Percentiles rank a stretch among this genome's conserved stretches.
Conservation (phyloP, 2,888 invertebrate species). For the Holacanthella duospinosa region DNA sequence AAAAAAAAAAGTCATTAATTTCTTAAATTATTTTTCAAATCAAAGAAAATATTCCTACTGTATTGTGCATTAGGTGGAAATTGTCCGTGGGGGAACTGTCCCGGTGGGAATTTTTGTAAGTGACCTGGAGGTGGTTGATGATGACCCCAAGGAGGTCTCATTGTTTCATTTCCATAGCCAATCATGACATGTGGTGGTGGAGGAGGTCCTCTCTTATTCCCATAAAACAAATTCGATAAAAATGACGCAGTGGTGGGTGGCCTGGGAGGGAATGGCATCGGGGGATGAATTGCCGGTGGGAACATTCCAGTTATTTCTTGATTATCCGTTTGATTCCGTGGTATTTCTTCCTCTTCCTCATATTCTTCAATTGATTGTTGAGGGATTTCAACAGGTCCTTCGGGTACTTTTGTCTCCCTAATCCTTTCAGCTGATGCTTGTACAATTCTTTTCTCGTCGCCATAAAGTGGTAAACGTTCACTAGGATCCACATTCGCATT, state of each 20-base stretch:
- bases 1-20: too few species aligned
- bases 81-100: conserved; percentile 1
- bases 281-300: conserved; percentile 14
- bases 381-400: conserved; percentile 19
- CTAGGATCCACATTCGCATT: conserved; percentile 51
- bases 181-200: conserved; percentile 7
- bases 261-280: background rate
- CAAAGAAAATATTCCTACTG: too few species aligned
- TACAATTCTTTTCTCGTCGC: conserved; percentile 6
- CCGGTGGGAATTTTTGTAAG: background rate
- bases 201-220: conserved; percentile 4
- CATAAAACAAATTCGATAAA: background rate
- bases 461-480: conserved; percentile 36
- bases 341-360: conserved; percentile 13
- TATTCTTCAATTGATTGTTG: conserved; percentile 17
- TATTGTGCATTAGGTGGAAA: background rate
- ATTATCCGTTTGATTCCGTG: background rate
- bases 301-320: conserved; percentile 17
- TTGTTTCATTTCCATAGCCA: conserved; percentile 8
- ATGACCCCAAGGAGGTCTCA: background rate
- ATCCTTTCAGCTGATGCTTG: background rate
- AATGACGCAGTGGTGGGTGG: background rate
- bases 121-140: conserved; percentile 11
- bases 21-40: too few species aligned
- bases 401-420: conserved; percentile 7